Base-by-base conservation (phyloP, 2,113 vertebrate species). In the Tursiops truncatus region DNA sequence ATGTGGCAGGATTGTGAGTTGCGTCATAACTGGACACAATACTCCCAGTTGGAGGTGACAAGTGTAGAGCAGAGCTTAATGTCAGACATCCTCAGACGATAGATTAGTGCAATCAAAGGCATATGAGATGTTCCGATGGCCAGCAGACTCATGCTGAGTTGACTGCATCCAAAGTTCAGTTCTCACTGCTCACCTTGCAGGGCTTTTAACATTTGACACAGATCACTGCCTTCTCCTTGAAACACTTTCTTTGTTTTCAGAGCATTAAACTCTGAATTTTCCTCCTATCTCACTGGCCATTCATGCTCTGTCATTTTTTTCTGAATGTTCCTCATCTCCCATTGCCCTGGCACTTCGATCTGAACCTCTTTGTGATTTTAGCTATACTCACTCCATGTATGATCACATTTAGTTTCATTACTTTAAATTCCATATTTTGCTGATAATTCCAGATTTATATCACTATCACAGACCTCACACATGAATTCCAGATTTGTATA, bases 221-320 rank as follows among this genome's bases (percentile, higher is more conserved):
- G 88, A 92, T 83, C 89, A 80, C n/a, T 79, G 33, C 44, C 47
- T 95, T 56, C n/a, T 96, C 41, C 89, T 74, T 87, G 18, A 82
- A 89, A 82, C 23, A 71, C 4, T 80, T 60, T 44, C 60, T 93
- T 77, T 94, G 18, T 18, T 92, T 94, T 56, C 36, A 41, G 14
- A 62, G 15, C 47, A 88, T 58, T 68, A 70, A 73, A 70, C 25
- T 87, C 79, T 41, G 47, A 50, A 44, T 65, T 74, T 74, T 73
- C 50, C 23, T 31, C 41, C 58, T 68, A 26, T 73, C 25, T 95
- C 47, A 89, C 33, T 74, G 26, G 11, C 23, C 28, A 17, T 26
- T 87, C 36, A 31, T 58, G 84, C 47, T 80, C 41, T 62, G 20
- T 20, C 38, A 63, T 23, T 67, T 73, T 73, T 73, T 90, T 50